Evolutionary conservation across 2,797 vertebrate species (phyloP), one percentile per base, ranked within the genome.

Genomic region (Podargus strigoides): DNA sequence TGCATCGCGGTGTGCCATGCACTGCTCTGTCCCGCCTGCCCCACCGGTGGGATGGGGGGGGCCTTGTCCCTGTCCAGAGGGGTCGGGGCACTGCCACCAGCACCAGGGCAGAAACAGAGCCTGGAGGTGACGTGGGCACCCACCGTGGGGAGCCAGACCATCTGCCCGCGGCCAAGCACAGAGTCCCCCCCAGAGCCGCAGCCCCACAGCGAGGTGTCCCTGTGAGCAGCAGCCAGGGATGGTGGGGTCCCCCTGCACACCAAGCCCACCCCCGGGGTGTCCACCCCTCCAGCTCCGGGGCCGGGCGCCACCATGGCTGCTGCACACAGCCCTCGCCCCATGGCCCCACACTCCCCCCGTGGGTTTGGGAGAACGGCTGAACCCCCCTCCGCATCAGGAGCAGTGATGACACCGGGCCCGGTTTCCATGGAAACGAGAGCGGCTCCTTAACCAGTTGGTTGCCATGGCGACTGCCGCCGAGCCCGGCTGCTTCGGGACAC

Each of bases 401-500:
- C 52, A 53, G 41, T 47, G 56, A 87, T 70, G 94, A 94, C 95
- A 95, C 63, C 23, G 62, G 80, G 64, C 70, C 66, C 28, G 34
- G 95, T 96, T 89, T 59, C 96, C 90, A 17, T 18, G 81, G 81
- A 83, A 90, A 95, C 84, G 56, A 82, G 73, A 90, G 79, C 92
- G 94, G 79, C 93, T 97, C 96, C 97, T 81, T 94, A 97, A 97
- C 97, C 96, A 89, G 59, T 94, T 92, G 96, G 98, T 97, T 97
- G 93, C 97, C 96, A 97, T 97, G 95, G 94, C 87, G 95, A 97
- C 94, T 95, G 94, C 92, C 70, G 78, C 82, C 93, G 94, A 77
- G 47, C 26, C 37, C 28, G 36, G 70, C 70, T 70, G 75, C 85
- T 59, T 76, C 36, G 44, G 89, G 92, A 73, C 91, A 41, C 34